Percentiles rank a stretch among this genome's conserved stretches.
phyloP scores from a whole-genome alignment of 2,888 invertebrate genomes.

The Pomacea canaliculata region DNA sequence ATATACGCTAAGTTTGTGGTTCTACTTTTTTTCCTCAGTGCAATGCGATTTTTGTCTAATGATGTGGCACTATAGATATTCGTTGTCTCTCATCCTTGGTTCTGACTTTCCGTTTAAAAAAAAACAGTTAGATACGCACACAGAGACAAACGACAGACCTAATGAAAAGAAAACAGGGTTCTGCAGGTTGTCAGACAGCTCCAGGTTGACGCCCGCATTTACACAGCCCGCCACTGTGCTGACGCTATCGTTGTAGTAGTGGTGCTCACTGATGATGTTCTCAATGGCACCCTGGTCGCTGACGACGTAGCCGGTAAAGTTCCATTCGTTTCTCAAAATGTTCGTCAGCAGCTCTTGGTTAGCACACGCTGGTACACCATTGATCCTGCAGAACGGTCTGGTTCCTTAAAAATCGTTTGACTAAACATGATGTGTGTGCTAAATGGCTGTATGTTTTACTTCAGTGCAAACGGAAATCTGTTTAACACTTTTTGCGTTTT shows the following conservation, averaged over 20 bases:
- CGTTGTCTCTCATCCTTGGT: too few species aligned
- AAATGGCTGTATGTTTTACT: too few species aligned
- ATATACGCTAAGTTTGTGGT: too few species aligned
- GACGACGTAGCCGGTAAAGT: conserved; percentile 63
- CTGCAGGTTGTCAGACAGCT: conserved; percentile 36
- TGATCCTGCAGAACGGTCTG: conserved; percentile 44
- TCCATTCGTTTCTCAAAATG: conserved; percentile 58
- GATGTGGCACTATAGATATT: too few species aligned
- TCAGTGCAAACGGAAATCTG: too few species aligned
- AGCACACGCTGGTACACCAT: conserved; percentile 66
- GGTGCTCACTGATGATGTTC: conserved; percentile 50
- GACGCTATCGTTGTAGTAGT: conserved; percentile 50
- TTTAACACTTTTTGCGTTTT: too few species aligned
- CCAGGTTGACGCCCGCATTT: conserved; percentile 58
- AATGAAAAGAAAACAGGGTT: conserved; percentile 22
- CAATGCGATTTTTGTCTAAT: too few species aligned
- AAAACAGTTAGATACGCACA: too few species aligned
- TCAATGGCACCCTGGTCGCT: conserved; percentile 65
- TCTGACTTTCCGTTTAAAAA: too few species aligned
- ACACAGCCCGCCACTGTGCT: conserved; percentile 51
- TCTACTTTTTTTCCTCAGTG: too few species aligned
- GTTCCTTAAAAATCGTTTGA: too few species aligned
- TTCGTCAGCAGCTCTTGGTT: conserved; percentile 59
- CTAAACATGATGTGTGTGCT: too few species aligned
- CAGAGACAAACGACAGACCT: conserved; percentile 1